Evolutionary conservation across 1,140 invertebrate species (phyloP).

Genomic region (Drosophila kohkoa): DNA sequence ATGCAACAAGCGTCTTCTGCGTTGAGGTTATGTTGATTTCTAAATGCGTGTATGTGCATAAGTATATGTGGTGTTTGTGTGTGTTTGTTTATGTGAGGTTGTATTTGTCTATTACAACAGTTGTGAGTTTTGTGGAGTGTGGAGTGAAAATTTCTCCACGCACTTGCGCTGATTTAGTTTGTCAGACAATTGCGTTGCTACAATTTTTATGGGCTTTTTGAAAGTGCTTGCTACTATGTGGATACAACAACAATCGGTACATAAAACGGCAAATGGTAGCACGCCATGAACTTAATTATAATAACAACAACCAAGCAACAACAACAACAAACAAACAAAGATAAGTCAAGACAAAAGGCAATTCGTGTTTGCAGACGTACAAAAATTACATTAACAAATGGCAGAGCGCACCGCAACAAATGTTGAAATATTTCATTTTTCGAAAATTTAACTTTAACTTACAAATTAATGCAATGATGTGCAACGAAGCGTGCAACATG

Average conservation of each 20-base stretch:
- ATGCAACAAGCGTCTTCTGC: conserved; percentile 14
- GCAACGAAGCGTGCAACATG: conserved; percentile 69
- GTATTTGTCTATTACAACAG: conserved; percentile 39
- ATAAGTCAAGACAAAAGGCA: conserved; percentile 10
- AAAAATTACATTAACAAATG: conserved; percentile 49
- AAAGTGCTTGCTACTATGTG: conserved; percentile 46
- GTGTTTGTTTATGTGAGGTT: neutral
- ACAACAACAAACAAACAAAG: conserved; percentile 1
- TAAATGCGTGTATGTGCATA: neutral
- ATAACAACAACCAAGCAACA: conserved; percentile 32
- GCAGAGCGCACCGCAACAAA: conserved; percentile 33
- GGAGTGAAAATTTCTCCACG: conserved; percentile 60
- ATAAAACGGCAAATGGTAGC: conserved; percentile 47
- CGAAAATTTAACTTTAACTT: conserved; percentile 35
- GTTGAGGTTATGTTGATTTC: conserved; percentile 27
- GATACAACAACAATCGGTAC: conserved; percentile 18
- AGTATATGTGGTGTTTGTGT: neutral
- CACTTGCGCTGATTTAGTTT: conserved; percentile 57
- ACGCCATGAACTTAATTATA: conserved; percentile 73
- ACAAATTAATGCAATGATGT: conserved; percentile 71
- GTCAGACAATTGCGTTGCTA: conserved; percentile 57
- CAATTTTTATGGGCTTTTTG: conserved; percentile 60
- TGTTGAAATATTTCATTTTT: conserved; percentile 44
- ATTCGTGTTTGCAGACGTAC: conserved; percentile 47
- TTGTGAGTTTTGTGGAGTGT: conserved; percentile 9